phyloP scores from a whole-genome alignment of 1,140 invertebrate species.

The Drosophila ercepeae region DNA sequence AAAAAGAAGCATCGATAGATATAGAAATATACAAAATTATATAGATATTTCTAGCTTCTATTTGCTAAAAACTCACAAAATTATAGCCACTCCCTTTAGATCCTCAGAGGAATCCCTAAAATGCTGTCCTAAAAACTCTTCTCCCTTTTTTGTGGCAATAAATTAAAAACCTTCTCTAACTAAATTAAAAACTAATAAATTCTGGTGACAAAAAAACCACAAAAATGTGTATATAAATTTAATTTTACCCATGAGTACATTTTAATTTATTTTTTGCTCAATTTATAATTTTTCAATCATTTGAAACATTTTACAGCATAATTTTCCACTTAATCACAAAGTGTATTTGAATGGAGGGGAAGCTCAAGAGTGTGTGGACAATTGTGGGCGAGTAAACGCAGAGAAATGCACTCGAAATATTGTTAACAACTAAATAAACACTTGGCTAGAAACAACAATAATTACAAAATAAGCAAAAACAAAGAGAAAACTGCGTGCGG shows the following conservation, averaged over 20 bases:
- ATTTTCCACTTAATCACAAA: conserved; percentile 6
- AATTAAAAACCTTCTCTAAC: too few relatives aligned
- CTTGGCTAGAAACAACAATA: conserved; percentile 31
- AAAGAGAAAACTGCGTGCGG: conserved; percentile 30
- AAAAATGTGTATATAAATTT: neutral
- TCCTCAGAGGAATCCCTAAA: too few relatives aligned
- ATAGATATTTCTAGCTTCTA: too few relatives aligned
- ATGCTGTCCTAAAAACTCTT: too few relatives aligned
- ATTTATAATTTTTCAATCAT: neutral
- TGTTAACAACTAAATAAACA: conserved; percentile 50
- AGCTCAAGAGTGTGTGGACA: neutral
- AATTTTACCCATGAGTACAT: neutral
- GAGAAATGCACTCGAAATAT: conserved; percentile 41
- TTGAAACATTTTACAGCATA: neutral
- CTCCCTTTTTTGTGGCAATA: too few relatives aligned
- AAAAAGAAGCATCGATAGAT: neutral
- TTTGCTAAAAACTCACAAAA: too few relatives aligned
- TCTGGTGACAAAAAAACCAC: neutral
- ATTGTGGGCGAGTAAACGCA: neutral
- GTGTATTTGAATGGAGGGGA: conserved; percentile 3
- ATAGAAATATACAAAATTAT: too few relatives aligned
- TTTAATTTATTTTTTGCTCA: neutral
- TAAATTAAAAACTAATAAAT: neutral
- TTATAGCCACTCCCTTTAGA: too few relatives aligned
- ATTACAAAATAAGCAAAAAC: conserved; percentile 18